Base-by-base conservation (phyloP, 2,113 vertebrate genomes). In the Heterotis niloticus region DNA sequence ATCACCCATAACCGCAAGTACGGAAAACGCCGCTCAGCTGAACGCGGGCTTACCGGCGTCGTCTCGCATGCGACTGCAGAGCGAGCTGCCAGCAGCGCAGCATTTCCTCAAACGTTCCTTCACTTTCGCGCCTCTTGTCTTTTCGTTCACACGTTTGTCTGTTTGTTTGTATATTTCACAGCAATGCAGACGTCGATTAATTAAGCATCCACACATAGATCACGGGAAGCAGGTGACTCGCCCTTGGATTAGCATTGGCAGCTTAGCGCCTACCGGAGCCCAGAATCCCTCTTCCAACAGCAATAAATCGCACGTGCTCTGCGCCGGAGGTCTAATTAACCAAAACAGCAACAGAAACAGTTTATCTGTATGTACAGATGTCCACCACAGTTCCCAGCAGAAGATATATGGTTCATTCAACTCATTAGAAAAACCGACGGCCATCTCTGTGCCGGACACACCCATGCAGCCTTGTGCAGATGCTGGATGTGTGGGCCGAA, bases 301-400 rank as follows among this genome's bases (percentile, higher is more conserved):
- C 64, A 78, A 78, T 65, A 75, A 82, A 84, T 81, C 79, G 75
- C 68, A 29, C 75, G 71, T 64, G 64, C 69, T 81, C 74, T 81
- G 82, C 74, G 74, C 75, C 64, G 75, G 72, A 73, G 67, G 77
- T 80, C 79, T 82, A 84, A 87, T 84, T 84, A 84, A 75, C 81
- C 66, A 81, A 82, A 82, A 75, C 83, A 59, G 82, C 76, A 82
- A 76, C 81, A 84, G 77, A 81, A 72, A 70, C 64, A 72, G 73
- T 83, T 82, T 71, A 82, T 64, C 69, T 70, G 60, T 59, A 24
- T 67, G 26, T 74, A 60, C 73, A 79, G 78, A 81, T 81, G 66
- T 81, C 79, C 20, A 51, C 56, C 59, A 57, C 4, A 13, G 54
- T 20, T 72, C n/a, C 54, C 62, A 14, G n/a, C 24, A 56, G 72